Conservation (phyloP, 2,113 vertebrate genomes). For the Chloropsis cyanopogon region DNA sequence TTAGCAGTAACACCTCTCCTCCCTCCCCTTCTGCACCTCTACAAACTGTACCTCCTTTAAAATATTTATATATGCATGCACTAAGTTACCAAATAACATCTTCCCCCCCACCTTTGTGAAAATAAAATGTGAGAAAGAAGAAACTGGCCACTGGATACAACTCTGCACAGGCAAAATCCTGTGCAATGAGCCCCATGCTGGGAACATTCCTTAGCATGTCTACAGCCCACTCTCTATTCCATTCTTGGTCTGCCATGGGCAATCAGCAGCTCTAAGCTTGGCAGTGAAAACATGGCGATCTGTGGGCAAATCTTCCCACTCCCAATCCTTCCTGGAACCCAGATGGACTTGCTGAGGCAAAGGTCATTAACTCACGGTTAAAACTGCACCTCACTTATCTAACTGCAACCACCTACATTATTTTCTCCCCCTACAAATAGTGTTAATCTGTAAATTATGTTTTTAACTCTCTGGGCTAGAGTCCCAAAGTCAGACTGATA, state of each 20-base stretch:
- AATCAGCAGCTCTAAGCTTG: neutral
- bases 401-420: neutral
- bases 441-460: neutral
- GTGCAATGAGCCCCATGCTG: neutral
- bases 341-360: neutral
- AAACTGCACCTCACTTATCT: neutral
- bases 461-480: conserved; percentile 6
- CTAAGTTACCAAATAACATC: neutral
- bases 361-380: neutral
- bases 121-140: neutral
- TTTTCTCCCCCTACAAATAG: neutral
- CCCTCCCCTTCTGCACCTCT: neutral
- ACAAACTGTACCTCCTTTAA: neutral
- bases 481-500: neutral
- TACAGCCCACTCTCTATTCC: neutral
- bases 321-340: neutral
- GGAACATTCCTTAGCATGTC: neutral
- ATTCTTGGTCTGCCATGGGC: neutral
- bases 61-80: neutral
- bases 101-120: accelerated
- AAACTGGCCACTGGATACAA: neutral
- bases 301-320: neutral
- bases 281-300: accelerated
- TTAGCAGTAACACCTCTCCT: neutral
- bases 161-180: neutral